Evolutionary conservation across 2,888 invertebrate species (phyloP).

Genomic region (Eustalomyia histrio): DNA sequence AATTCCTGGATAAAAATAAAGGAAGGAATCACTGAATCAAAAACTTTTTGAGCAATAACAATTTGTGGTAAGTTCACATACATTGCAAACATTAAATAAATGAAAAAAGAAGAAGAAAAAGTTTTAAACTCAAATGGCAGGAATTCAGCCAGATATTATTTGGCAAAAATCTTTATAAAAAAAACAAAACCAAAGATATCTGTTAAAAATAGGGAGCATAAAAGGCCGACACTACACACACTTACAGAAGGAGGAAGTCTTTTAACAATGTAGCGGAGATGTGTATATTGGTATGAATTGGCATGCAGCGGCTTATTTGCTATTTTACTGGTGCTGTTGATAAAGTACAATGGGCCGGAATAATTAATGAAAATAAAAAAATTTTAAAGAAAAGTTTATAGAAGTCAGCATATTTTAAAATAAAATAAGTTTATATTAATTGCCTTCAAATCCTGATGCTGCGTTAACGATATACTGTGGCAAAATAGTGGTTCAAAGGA

Average conservation of each 20-base stretch:
- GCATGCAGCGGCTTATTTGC: constrained; percentile 54
- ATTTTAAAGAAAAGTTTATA: too few species aligned
- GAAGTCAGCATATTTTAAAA: too few species aligned
- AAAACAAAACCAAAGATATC: constrained; percentile 3
- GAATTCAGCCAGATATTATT: constrained; percentile 56
- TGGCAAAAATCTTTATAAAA: constrained; percentile 48
- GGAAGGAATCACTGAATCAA: constrained; percentile 6
- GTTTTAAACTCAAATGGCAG: constrained; percentile 36
- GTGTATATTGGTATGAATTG: constrained; percentile 30
- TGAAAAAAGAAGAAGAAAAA: not conserved
- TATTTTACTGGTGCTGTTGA: constrained; percentile 6
- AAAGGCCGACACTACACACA: constrained; percentile 35
- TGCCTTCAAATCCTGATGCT: too few species aligned
- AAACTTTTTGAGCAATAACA: constrained; percentile 57
- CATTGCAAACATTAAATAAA: constrained; percentile 32
- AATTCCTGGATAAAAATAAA: constrained; percentile 47
- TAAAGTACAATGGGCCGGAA: not conserved
- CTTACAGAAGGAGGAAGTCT: constrained; percentile 46
- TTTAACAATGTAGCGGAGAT: constrained; percentile 48
- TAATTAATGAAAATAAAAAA: too few species aligned
- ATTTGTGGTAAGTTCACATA: constrained; percentile 61
- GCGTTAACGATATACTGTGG: too few species aligned
- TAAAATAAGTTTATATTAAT: too few species aligned
- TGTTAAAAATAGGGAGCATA: constrained; percentile 57
- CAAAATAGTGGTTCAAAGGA: too few species aligned